phyloP scores from a whole-genome alignment of 1,140 invertebrate genomes.

The Drosophila nannoptera region DNA sequence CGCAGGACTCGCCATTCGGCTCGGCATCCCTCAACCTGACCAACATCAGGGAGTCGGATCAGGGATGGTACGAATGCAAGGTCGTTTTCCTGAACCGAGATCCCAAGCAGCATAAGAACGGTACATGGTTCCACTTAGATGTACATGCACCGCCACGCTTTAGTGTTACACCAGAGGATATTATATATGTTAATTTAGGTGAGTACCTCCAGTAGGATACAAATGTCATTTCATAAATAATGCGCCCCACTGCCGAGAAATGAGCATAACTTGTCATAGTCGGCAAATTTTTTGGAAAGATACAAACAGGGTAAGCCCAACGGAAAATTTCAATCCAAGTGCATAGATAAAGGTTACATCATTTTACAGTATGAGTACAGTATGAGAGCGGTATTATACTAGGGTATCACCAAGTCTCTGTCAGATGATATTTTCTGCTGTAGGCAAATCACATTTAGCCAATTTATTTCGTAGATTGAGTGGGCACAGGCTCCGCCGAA shows the following conservation, averaged over 20 bases:
- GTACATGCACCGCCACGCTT: slow-evolving; percentile 96
- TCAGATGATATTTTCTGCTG: too few species aligned
- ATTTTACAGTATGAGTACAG: too few species aligned
- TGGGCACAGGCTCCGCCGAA: slow-evolving; percentile 22
- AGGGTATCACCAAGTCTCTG: too few species aligned
- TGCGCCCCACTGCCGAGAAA: neutral
- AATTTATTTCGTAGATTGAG: slow-evolving; percentile 51
- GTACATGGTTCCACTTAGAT: slow-evolving; percentile 97
- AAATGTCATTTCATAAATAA: slow-evolving; percentile 46
- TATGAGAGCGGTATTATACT: too few species aligned
- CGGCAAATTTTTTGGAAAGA: too few species aligned
- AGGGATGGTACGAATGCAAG: slow-evolving; percentile 98
- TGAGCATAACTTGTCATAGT: too few species aligned
- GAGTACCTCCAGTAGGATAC: slow-evolving; percentile 50
- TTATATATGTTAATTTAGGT: slow-evolving; percentile 96
- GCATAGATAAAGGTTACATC: too few species aligned
- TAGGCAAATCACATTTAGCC: slow-evolving; percentile 19
- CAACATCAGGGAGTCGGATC: slow-evolving; percentile 93
- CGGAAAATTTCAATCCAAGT: too few species aligned
- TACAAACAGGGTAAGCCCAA: too few species aligned
- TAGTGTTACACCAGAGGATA: slow-evolving; percentile 93
- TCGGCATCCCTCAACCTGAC: slow-evolving; percentile 96
- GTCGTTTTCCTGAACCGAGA: slow-evolving; percentile 96
- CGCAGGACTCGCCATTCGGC: slow-evolving; percentile 91
- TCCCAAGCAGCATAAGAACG: slow-evolving; percentile 92